Base-by-base conservation (phyloP, 1,140 invertebrate genomes). In the Polyergus mexicanus region DNA sequence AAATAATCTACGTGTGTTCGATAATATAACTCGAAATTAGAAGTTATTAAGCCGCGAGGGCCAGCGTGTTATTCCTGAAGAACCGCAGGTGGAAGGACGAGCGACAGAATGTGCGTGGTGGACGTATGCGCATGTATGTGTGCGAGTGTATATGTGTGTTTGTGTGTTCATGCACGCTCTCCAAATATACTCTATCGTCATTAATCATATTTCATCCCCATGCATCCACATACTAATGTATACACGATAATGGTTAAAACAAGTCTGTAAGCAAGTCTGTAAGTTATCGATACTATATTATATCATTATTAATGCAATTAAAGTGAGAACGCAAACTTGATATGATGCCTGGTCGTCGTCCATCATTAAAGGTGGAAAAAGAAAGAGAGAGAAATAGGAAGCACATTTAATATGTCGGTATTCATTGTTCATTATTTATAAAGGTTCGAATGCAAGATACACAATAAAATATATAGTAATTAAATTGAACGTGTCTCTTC, bases 381-480 rank as follows among this genome's bases (percentile, higher is more conserved):
- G 58, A 74, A 28, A 58, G 54, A 44, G n/a, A 35, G n/a, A 35
- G 44, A 58, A 38, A 90, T 84, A 85, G 83, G n/a, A 72, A 88
- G 88, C 54, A 54, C 83, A 89, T 87, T 90, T 87, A 93, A 92
- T 51, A 51, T 90, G 93, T 94, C 90, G 92, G 88, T 94, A 94
- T 92, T 94, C 89, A 90, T 91, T 94, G 93, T 94, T 94, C 92
- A 94, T 91, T 94, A 93, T 94, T 94, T 94, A 93, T 94, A 83
- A 94, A 94, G 89, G 89, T 90, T 92, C 86, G 88, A 93, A 72
- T 32, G 86, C 83, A 90, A 90, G 84, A 94, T 92, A 94, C 92
- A 94, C 92, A 94, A 94, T 94, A 94, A 94, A 94, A 94, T 93
- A 92, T 92, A 94, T 94, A 93, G 93, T 94, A 93, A 85, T 84